A percentile compares a stretch with the other conserved stretches of the same genome.
These are phyloP conservation scores for Siniperca scherzeri DNA, from an alignment of 2,797 vertebrate genomes.

Conservation along the genomic window DNA sequence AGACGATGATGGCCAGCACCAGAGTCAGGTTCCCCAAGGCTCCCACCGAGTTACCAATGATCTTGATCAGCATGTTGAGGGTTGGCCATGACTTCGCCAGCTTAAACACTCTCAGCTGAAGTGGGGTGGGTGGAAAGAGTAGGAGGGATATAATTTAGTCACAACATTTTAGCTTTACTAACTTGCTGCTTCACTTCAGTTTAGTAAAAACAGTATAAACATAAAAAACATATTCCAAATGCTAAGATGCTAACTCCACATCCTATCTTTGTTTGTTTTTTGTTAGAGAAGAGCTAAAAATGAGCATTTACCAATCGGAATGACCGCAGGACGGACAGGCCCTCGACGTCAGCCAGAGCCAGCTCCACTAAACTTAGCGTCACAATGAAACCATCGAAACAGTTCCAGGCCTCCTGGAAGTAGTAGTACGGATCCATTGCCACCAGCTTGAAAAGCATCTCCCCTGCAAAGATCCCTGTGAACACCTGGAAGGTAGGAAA, in stretches of 20 bases:
- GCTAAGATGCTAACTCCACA: background rate
- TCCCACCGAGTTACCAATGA: constrained; percentile 99
- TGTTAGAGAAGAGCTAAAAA: constrained; percentile 2
- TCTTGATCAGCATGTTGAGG: constrained; percentile 99
- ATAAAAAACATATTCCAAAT: background rate
- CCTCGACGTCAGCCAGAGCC: constrained; percentile 95
- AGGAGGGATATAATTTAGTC: constrained; percentile 40
- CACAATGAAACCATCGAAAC: constrained; percentile 98
- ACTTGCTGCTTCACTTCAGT: background rate
- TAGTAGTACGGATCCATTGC: constrained; percentile 99
- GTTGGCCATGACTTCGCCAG: constrained; percentile 99
- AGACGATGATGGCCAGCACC: constrained; percentile 99
- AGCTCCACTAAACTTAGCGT: constrained; percentile 98
- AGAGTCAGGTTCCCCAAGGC: constrained; percentile 98
- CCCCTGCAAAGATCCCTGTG: constrained; percentile 98
- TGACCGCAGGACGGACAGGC: constrained; percentile 97
- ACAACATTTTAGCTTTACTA: constrained; percentile 25
- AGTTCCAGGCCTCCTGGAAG: constrained; percentile 99
- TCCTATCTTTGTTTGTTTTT: background rate
- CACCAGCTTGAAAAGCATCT: constrained; percentile 98
- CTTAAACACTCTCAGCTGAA: constrained; percentile 97
- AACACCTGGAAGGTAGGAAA: constrained; percentile 89
- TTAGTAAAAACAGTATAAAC: background rate
- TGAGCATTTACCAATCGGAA: constrained; percentile 94
- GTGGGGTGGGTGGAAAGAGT: constrained; percentile 26